phyloP scores from a whole-genome alignment of 2,888 invertebrate genomes.

The Heteromurus nitidus region DNA sequence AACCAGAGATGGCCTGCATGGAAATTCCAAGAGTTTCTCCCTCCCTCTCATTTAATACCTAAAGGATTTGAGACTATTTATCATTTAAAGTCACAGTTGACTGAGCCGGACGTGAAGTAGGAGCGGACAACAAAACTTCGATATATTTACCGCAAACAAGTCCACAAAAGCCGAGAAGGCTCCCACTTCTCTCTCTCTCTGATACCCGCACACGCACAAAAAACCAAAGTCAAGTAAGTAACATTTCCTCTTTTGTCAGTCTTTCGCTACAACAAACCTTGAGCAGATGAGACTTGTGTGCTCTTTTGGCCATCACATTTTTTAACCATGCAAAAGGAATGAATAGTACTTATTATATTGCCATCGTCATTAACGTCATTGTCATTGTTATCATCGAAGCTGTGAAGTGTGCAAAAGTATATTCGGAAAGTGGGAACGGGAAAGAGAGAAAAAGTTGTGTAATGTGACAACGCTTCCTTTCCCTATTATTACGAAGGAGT shows the following conservation, averaged over 20 bases:
- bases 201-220: constrained; percentile 10
- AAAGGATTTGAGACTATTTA: constrained; percentile 58
- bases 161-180: constrained; percentile 43
- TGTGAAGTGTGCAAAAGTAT: constrained; percentile 42
- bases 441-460: constrained; percentile 12
- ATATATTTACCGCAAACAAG: constrained; percentile 41
- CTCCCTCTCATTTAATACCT: constrained; percentile 55
- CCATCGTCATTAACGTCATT: constrained; percentile 53
- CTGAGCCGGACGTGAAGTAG: constrained; percentile 55
- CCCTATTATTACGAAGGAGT: too few relatives aligned
- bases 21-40: constrained; percentile 22
- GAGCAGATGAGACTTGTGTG: too few relatives aligned
- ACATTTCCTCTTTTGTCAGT: constrained; percentile 48
- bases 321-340: not conserved
- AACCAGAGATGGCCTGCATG: constrained; percentile 15
- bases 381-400: constrained; percentile 50
- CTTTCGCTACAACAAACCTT: not conserved
- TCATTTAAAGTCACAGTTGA: constrained; percentile 61
- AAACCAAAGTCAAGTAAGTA: constrained; percentile 49
- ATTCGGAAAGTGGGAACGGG: not conserved
- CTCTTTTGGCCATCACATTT: not conserved
- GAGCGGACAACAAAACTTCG: constrained; percentile 39
- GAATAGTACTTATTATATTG: constrained; percentile 2
- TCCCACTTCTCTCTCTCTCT: not conserved
- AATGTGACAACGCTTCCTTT: constrained; percentile 4